A percentile compares a stretch with the other conserved stretches of the same genome.
These are phyloP conservation scores for Cryptus viduatorius DNA, from an alignment of 2,888 invertebrate species.

Conservation along the genomic window DNA sequence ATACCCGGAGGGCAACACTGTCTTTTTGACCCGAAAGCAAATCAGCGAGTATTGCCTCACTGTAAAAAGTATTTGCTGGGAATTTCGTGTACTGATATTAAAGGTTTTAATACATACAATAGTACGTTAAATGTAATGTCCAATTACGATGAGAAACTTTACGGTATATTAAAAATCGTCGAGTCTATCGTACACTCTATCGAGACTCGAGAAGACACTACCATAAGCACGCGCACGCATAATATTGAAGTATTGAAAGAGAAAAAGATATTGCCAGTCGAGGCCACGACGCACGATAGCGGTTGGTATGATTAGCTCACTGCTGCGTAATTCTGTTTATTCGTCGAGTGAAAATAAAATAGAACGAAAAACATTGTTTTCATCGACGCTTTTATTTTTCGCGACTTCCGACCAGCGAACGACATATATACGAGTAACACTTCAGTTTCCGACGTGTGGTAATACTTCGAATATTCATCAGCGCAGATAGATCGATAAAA, in stretches of 20 bases:
- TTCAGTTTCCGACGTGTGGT: not conserved
- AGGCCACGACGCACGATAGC: slow-evolving; percentile 58
- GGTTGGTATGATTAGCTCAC: slow-evolving; percentile 47
- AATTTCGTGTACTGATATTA: too few species aligned
- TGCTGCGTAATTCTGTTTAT: slow-evolving; percentile 44
- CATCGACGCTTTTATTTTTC: slow-evolving; percentile 9
- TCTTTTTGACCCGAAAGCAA: not conserved
- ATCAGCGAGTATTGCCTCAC: too few species aligned
- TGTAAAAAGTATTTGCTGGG: too few species aligned
- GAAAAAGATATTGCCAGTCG: slow-evolving; percentile 50
- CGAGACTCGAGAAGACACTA: slow-evolving; percentile 23
- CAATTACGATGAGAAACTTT: too few species aligned
- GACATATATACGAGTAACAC: slow-evolving; percentile 6
- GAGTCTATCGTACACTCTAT: not conserved
- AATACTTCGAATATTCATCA: not conserved
- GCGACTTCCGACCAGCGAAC: slow-evolving; percentile 4
- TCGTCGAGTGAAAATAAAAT: slow-evolving; percentile 30
- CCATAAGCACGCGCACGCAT: slow-evolving; percentile 39
- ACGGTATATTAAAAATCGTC: too few species aligned
- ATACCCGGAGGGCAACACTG: slow-evolving; percentile 37
- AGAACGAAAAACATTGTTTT: slow-evolving; percentile 4
- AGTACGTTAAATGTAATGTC: not conserved
- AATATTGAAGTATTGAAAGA: slow-evolving; percentile 53
- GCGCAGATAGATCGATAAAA: not conserved
- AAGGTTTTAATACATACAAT: too few species aligned